Base-by-base conservation (phyloP, 2,113 vertebrate species). In the Oncorhynchus tshawytscha region DNA sequence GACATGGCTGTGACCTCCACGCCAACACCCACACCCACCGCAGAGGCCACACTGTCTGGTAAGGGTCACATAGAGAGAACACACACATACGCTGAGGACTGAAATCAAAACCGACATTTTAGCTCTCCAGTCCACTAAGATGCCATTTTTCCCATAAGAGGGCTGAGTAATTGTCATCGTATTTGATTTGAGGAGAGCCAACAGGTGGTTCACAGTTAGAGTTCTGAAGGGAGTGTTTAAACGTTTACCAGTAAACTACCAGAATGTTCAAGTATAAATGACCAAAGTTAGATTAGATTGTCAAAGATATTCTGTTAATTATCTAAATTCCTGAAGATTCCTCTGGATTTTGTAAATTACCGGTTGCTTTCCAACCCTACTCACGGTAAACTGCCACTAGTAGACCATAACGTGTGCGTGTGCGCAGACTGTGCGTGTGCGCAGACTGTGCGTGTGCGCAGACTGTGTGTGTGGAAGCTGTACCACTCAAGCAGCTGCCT, bases 21-120 rank as follows among this genome's bases (percentile, higher is more conserved):
- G 25, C 25, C 85, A 2, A 87, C 81, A 0, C 75, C 89, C 48
- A 87, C 81, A 0, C 75, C 89, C 51, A 79, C 89, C 0, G 83
- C 91, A 69, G 91, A 93, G 68, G 77, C 87, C 2, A 79, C 89
- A 2, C 87, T 91, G 24, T 93, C 93, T 68, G 91, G 92, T 92
- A 84, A 80, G 82, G 72, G 54, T 9, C 5, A 13, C 70, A 62
- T 73, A 24, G 31, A 64, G 39, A 5, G 31, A 16, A 64, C 49
- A 69, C 29, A 67, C 48, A 72, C 59, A 54, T n/a, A 20, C 70
- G 25, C 49, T 24, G 16, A 54, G 20, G 2, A 24, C 39, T 48
- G 8, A 6, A 27, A 62, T 16, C 22, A 34, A 18, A 73, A 68
- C 16, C 59, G 51, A 4, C 24, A 27, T 69, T n/a, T 66, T 70